Base-by-base conservation (phyloP, 2,888 invertebrate genomes). In the Parasteatoda lunata region DNA sequence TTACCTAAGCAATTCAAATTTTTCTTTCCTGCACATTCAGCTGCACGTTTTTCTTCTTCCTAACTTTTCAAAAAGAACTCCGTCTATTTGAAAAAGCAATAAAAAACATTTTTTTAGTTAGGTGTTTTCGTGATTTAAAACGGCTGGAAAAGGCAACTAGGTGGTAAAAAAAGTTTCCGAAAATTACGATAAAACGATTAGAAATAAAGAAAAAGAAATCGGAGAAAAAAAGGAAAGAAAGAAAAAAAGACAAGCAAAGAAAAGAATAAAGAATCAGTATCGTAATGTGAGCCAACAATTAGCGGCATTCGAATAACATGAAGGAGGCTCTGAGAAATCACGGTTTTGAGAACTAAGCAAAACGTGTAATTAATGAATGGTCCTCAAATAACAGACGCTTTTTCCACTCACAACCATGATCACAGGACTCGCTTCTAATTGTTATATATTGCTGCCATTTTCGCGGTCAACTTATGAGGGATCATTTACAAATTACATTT, bases 341-440 rank as follows among this genome's bases (percentile, higher is more conserved):
- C 84, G 75, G 84, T 75, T 77, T 54, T 30, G 54, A 68, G 70
- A 78, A 77, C 66, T 69, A 73, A 73, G 75, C 79, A 80, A 70
- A 85, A 85, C 85, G 80, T 85, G 85, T 85, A 85, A 85, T 85
- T 85, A 85, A 85, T 85, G 85, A 85, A 85, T 76, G 66, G 80
- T 64, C 80, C 47, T 75, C 80, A 85, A 85, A 85, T 85, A 84
- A 75, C 85, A 71, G 65, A 66, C 70, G 68, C 75, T 65, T 15
- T 47, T 49, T 65, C 70, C 15, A 54, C 52, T 45, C 30, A 30
- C 30, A 30, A 30, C 77, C 47, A 54, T 66, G 77, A n/a, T 49
- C 66, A 47, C 71, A 52, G 9, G 48, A 48, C 64, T 49, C 52
- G 15, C 69, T 84, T 80, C 85, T 85, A 85, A 85, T 85, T 80